Base-by-base conservation (phyloP, 2,113 vertebrate species). In the Ammodytes marinus region DNA sequence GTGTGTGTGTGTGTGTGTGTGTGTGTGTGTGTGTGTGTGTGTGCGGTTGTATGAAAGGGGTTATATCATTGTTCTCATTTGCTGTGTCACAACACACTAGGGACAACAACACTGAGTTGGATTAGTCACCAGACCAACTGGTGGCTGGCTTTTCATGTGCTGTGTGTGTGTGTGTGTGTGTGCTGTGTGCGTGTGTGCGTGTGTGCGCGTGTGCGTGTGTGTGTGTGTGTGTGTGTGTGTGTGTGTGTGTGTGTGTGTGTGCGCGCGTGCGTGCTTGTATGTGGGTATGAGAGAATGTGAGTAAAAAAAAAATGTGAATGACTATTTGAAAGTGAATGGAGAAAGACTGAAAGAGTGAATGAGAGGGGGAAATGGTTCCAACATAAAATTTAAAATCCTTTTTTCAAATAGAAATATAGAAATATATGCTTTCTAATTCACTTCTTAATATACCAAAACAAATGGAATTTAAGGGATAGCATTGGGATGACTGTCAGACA, bases 71-170 rank as follows among this genome's bases (percentile, higher is more conserved):
- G 40, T 69, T 83, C 69, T 79, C 47, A n/a, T 72, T 59, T 77
- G 65, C 75, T 74, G 69, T 91, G 88, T 86, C 82, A 85, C 82
- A 88, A 79, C 71, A 69, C 67, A 77, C 53, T 57, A 66, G 47
- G 53, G 68, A 79, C 54, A 63, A 12, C 53, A 75, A 77, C 78
- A 76, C 59, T 8, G 65, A 80, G 37, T 53, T 54, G 60, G 75
- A 85, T 66, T 91, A 78, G 74, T 74, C 73, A 85, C 46, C 73
- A 81, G 68, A 77, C 68, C 49, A 84, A 80, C 61, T 69, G 49
- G 19, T 35, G 73, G 12, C 39, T 70, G 50, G 27, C 27, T 27
- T 27, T 72, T 52, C 74, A 69, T 77, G 40, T 19, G 52, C 59
- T 37, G 7, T 17, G 10, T 2, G 17, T 55, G 39, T 17, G 10